phyloP scores from a whole-genome alignment of 2,113 vertebrate species.

The Burhinus bistriatus region DNA sequence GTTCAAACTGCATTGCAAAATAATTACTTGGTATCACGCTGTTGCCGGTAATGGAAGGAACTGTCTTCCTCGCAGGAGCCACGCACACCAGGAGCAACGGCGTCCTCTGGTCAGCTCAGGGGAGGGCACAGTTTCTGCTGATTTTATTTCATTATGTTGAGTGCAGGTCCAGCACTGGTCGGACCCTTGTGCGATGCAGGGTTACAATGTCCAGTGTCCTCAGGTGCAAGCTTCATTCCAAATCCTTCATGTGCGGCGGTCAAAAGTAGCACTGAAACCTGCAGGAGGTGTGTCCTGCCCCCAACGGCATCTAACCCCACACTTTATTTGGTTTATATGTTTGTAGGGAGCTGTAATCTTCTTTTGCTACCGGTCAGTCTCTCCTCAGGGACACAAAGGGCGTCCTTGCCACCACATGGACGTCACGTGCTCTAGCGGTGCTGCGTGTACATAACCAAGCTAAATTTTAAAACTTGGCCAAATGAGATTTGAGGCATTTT shows the following conservation, averaged over 20 bases:
- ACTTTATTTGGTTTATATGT: neutral
- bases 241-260: neutral
- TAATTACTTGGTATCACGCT: neutral
- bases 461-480: rapidly evolving
- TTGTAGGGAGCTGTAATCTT: neutral
- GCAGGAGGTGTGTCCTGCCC: neutral
- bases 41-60: neutral
- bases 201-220: neutral
- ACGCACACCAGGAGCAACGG: rapidly evolving
- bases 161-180: rapidly evolving
- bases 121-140: neutral
- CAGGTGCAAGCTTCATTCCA: rapidly evolving
- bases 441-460: rapidly evolving
- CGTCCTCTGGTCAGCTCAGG: neutral
- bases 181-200: neutral
- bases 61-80: neutral
- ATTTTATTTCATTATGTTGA: neutral
- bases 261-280: neutral
- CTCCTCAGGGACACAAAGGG: neutral
- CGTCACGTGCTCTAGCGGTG: rapidly evolving
- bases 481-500: neutral
- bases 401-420: rapidly evolving
- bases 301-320: rapidly evolving
- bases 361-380: neutral
- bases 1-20: neutral